These are phyloP conservation scores for Parazoanthus darwini DNA, from an alignment of 92 coral and sea anemone species.

Conservation along the genomic window DNA sequence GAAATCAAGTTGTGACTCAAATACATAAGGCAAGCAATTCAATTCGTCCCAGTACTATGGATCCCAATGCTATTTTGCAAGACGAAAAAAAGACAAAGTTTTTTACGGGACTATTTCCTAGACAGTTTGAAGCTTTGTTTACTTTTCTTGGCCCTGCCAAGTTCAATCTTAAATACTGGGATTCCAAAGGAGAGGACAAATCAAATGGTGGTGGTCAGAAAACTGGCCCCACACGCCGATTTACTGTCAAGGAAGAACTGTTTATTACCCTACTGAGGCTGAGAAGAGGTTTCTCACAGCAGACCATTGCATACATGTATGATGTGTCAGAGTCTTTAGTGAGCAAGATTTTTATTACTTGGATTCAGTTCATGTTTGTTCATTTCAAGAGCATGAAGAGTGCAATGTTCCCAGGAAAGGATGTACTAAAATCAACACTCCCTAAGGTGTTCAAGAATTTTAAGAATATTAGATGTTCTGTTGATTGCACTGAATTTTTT, in stretches of 20 bases:
- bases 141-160: no score
- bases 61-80: no score
- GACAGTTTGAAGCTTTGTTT: no score
- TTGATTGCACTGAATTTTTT: constrained; percentile 52
- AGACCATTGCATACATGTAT: constrained; percentile 25
- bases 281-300: constrained; percentile 16
- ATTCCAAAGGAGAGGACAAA: constrained; percentile 20
- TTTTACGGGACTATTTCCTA: no score
- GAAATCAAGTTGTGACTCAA: no score
- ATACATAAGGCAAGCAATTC: no score
- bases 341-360: constrained; percentile 42
- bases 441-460: constrained; percentile 41
- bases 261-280: constrained; percentile 30
- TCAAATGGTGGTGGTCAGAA: constrained; percentile 17
- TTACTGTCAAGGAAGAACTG: constrained; percentile 24
- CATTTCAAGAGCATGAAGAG: constrained; percentile 36
- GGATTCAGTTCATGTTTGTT: constrained; percentile 46
- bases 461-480: constrained; percentile 50
- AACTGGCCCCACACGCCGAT: constrained; percentile 22
- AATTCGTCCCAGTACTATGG: no score
- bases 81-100: no score
- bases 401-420: constrained; percentile 45
- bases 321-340: constrained; percentile 35
- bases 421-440: constrained; percentile 27
- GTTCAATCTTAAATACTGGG: constrained; percentile 4